A percentile compares a stretch with the other conserved stretches of the same genome.
These are phyloP conservation scores for Limenitis camilla DNA, from an alignment of 2,888 invertebrate species.

Conservation along the genomic window DNA sequence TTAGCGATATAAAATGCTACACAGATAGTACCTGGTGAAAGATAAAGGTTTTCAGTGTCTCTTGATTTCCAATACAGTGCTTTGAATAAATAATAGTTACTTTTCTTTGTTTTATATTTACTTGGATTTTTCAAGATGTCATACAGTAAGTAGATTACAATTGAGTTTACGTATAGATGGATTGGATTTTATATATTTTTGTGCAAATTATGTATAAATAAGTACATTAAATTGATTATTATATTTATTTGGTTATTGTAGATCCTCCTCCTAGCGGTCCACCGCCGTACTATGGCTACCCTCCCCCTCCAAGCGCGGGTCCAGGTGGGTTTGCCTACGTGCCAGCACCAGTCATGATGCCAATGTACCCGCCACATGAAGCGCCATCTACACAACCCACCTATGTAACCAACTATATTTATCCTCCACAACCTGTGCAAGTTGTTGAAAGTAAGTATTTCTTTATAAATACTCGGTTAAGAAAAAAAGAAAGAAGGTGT, in stretches of 20 bases:
- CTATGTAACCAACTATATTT: slow-evolving; percentile 53
- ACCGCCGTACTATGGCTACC: slow-evolving; percentile 35
- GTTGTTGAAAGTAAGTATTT: slow-evolving; percentile 31
- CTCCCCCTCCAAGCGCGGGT: slow-evolving; percentile 29
- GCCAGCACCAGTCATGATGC: slow-evolving; percentile 57
- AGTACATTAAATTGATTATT: neutral
- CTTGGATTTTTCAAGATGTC: slow-evolving; percentile 23
- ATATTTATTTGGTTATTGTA: slow-evolving; percentile 23
- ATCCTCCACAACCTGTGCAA: slow-evolving; percentile 39
- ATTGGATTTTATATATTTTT: neutral
- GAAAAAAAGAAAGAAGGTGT: no score
- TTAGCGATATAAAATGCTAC: slow-evolving; percentile 21
- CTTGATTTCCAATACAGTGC: neutral
- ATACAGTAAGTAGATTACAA: slow-evolving; percentile 25
- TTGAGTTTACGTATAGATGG: neutral
- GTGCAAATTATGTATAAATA: neutral
- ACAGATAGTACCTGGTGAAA: slow-evolving; percentile 9
- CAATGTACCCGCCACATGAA: slow-evolving; percentile 41
- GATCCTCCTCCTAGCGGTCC: slow-evolving; percentile 43
- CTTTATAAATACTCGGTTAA: neutral
- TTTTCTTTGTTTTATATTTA: slow-evolving; percentile 3
- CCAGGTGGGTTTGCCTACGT: slow-evolving; percentile 43
- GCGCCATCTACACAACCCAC: slow-evolving; percentile 23
- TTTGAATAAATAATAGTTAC: slow-evolving; percentile 4
- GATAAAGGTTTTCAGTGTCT: slow-evolving; percentile 18